Evolutionary conservation across 1,140 invertebrate genomes (phyloP).

Genomic region (Bombyx mori): DNA sequence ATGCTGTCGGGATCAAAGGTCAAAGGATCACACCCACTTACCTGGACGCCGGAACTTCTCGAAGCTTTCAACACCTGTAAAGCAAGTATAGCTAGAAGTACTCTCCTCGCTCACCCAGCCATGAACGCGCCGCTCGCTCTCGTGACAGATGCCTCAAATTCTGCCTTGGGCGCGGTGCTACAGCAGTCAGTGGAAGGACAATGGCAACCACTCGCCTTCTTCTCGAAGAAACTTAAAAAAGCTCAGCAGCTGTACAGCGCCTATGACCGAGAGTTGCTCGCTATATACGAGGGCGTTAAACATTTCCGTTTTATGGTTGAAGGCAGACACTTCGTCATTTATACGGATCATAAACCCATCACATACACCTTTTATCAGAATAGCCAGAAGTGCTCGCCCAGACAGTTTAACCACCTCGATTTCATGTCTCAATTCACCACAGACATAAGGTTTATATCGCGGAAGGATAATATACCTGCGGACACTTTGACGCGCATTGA

Average conservation of each 20-base stretch:
- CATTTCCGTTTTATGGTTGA: slow-evolving; percentile 16
- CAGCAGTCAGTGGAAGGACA: slow-evolving; percentile 26
- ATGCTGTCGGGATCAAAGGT: slow-evolving; percentile 5
- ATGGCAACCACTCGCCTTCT: slow-evolving; percentile 23
- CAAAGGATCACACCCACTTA: background rate
- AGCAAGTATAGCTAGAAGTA: background rate
- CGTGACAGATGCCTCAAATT: slow-evolving; percentile 39
- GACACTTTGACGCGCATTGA: too few species aligned
- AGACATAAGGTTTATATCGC: too few species aligned
- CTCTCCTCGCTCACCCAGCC: background rate
- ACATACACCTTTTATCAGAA: too few species aligned
- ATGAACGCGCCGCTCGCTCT: slow-evolving; percentile 1
- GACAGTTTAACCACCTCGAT: too few species aligned
- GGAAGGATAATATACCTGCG: too few species aligned
- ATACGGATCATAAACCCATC: too few species aligned
- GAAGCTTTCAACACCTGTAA: background rate
- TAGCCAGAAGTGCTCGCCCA: too few species aligned
- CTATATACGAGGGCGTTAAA: slow-evolving; percentile 2
- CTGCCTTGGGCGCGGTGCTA: slow-evolving; percentile 38
- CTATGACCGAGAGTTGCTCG: slow-evolving; percentile 9
- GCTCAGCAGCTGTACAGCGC: slow-evolving; percentile 14
- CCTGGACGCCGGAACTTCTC: background rate
- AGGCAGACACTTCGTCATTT: too few species aligned
- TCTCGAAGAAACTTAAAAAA: slow-evolving; percentile 12
- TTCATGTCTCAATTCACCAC: too few species aligned